Percentiles rank a stretch among this genome's conserved stretches.
These are phyloP conservation scores for Leuciscus idus DNA, from an alignment of 2,113 vertebrate genomes.

Conservation along the genomic window DNA sequence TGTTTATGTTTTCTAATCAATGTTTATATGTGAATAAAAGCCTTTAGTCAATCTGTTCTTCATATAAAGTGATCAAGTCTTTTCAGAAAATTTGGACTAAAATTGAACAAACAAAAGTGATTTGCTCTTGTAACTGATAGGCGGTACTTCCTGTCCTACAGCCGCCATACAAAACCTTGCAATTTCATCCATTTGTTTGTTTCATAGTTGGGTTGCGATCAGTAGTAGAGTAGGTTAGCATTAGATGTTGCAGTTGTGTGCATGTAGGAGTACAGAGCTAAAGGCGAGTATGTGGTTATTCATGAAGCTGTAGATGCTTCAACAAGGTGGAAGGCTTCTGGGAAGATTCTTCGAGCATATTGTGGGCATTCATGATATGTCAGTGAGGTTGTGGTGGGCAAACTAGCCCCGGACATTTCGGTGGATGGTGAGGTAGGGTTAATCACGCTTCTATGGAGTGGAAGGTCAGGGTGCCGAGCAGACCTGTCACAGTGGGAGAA, in stretches of 20 bases:
- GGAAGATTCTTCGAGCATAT: constrained; percentile 26
- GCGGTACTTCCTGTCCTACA: neutral
- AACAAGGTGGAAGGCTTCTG: neutral
- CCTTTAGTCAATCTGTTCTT: too few species aligned
- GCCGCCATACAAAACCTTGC: neutral
- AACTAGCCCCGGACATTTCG: constrained; percentile 15
- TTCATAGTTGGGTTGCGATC: neutral
- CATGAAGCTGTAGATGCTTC: neutral
- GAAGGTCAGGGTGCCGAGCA: constrained; percentile 69
- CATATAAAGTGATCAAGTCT: too few species aligned
- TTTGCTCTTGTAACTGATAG: too few species aligned
- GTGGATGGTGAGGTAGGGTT: constrained; percentile 43
- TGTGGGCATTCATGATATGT: constrained; percentile 42
- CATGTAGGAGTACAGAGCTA: neutral
- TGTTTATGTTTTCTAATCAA: too few species aligned
- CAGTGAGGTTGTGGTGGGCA: constrained; percentile 32
- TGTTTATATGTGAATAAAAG: too few species aligned
- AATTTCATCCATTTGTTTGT: neutral
- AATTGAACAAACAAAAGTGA: too few species aligned
- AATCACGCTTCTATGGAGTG: constrained; percentile 44
- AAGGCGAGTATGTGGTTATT: neutral
- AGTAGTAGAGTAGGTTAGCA: neutral
- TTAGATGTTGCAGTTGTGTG: neutral
- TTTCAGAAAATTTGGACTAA: too few species aligned
- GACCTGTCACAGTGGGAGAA: constrained; percentile 80